Evolutionary conservation across 35 echinoderm and acorn worm species (phyloP).

Genomic region (Apostichopus parvimensis): DNA sequence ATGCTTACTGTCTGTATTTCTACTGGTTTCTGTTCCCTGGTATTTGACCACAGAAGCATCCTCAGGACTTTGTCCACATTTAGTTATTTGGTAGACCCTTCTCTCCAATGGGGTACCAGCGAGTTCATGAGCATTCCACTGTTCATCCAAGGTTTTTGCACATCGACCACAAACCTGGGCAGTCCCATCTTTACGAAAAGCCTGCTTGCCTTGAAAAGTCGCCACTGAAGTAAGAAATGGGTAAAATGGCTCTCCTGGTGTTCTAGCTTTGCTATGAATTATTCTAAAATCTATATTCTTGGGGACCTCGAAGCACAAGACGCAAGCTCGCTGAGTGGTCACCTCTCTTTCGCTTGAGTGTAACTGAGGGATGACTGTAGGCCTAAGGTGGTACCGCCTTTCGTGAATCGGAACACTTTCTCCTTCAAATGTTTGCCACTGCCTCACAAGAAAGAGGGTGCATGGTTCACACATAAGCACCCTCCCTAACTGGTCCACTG

Average conservation of each 20-base stretch:
- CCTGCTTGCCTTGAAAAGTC: background rate
- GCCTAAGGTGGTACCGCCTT: conserved; percentile 80
- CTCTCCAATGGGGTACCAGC: conserved; percentile 79
- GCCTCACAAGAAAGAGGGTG: conserved; percentile 77
- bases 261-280: conserved; percentile 32
- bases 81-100: conserved; percentile 81
- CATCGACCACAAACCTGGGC: conserved; percentile 79
- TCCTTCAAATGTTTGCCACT: conserved; percentile 89
- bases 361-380: background rate
- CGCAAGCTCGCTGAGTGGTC: background rate
- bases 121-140: conserved; percentile 98
- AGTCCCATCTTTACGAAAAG: conserved; percentile 73
- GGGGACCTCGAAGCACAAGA: conserved; percentile 45
- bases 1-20: conserved; percentile 53
- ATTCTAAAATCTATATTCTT: conserved; percentile 28
- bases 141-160: conserved; percentile 83
- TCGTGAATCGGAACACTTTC: conserved; percentile 89
- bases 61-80: background rate
- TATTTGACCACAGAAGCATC: conserved; percentile 10
- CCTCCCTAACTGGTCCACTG: conserved; percentile 88
- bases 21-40: conserved; percentile 21
- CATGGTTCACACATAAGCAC: conserved; percentile 98
- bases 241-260: conserved; percentile 79
- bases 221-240: conserved; percentile 64
- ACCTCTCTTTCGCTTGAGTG: background rate